These are phyloP conservation scores for Lithophane socia DNA, from an alignment of 2,888 invertebrate species.

Conservation along the genomic window DNA sequence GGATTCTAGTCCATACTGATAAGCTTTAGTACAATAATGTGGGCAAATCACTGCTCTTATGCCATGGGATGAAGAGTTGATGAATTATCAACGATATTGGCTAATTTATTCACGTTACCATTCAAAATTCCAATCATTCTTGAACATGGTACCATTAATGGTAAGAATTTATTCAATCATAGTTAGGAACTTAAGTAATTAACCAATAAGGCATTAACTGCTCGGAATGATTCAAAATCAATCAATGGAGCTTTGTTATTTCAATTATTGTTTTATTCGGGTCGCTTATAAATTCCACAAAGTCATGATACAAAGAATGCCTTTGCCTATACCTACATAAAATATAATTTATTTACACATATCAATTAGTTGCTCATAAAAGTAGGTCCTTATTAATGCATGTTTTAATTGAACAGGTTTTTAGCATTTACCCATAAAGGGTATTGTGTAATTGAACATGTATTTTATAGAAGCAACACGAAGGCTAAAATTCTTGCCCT, in stretches of 20 bases:
- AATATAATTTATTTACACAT: neutral
- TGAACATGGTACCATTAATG: neutral
- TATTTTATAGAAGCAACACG: slow-evolving; percentile 14
- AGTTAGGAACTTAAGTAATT: neutral
- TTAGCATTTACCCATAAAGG: neutral
- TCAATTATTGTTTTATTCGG: slow-evolving; percentile 14
- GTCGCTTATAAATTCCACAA: slow-evolving; percentile 4
- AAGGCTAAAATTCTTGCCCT: slow-evolving; percentile 29
- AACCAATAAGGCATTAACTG: neutral
- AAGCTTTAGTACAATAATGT: slow-evolving; percentile 9
- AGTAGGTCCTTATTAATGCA: neutral
- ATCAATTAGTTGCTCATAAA: slow-evolving; percentile 19
- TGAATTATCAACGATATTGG: neutral
- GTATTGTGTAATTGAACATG: slow-evolving; percentile 18
- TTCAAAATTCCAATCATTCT: neutral
- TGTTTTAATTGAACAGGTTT: slow-evolving; percentile 28
- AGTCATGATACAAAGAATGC: slow-evolving; percentile 1
- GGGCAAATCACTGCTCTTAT: neutral
- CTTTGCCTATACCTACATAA: too few species aligned
- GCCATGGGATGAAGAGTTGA: neutral
- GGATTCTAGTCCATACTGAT: slow-evolving; percentile 35
- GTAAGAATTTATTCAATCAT: neutral
- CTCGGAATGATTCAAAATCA: slow-evolving; percentile 2
- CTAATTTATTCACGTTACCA: neutral
- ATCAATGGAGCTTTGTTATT: neutral